These are phyloP conservation scores for Strix occidentalis DNA, from an alignment of 2,797 vertebrate genomes.

Conservation along the genomic window DNA sequence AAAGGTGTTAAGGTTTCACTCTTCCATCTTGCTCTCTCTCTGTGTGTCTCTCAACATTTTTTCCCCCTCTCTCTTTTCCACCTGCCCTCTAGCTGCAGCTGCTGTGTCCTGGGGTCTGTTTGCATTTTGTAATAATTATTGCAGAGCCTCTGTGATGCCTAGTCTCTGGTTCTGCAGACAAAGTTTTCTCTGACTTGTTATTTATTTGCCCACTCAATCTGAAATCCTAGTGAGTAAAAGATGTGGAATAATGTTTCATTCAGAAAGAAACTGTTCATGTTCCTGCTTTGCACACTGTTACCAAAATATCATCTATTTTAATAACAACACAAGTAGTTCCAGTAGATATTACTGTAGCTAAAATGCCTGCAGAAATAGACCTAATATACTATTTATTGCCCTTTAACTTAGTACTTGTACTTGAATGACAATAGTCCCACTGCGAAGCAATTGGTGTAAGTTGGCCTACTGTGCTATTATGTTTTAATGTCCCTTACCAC, in stretches of 20 bases:
- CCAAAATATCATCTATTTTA: constrained; percentile 51
- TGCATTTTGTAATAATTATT: background rate
- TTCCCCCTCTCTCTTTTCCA: background rate
- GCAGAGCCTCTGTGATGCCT: background rate
- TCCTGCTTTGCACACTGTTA: background rate
- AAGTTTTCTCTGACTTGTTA: background rate
- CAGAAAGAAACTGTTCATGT: background rate
- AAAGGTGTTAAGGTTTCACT: background rate
- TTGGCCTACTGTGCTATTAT: constrained; percentile 27
- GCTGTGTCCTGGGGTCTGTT: background rate
- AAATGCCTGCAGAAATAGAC: constrained; percentile 18
- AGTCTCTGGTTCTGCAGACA: background rate
- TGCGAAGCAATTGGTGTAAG: constrained; percentile 44
- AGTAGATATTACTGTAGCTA: constrained; percentile 12
- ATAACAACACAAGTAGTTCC: constrained; percentile 49
- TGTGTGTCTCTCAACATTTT: background rate
- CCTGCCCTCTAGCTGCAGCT: background rate
- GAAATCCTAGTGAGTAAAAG: background rate
- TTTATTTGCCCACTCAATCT: background rate
- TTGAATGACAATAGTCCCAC: constrained; percentile 43
- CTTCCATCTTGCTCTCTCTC: background rate
- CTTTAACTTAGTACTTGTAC: constrained; percentile 26
- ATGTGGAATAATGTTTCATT: background rate
- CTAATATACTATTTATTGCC: constrained; percentile 41
- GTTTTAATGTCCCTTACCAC: constrained; percentile 21